Evolutionary conservation across 2,888 invertebrate species (phyloP), one percentile per base, ranked within the genome.

Genomic region (Watsonalla cultraria): DNA sequence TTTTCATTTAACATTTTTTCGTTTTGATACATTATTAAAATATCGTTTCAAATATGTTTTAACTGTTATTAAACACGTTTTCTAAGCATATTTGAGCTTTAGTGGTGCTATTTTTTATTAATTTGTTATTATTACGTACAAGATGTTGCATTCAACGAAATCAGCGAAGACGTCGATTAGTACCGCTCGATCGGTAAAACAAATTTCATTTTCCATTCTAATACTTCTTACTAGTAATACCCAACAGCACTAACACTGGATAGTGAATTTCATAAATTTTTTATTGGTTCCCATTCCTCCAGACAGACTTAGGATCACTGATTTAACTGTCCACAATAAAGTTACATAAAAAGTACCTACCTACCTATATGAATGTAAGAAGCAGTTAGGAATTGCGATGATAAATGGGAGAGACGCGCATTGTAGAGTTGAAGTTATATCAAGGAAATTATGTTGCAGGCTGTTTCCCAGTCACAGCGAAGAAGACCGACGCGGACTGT

Each of bases 121-220:
- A 52, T 53, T 54, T 52, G 45, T 51, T 53, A 24, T 24, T 24
- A 24, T 53, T 48, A 42, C 13, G 37, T 35, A 8, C 33, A 37
- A 46, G 47, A 55, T 46, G 35, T 62, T 62, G 58, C 54, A 54
- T 51, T 51, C 54, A 46, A 42, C 54, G 7, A 60, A 55, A 37
- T 54, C 60, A 15, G 58, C 64, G 45, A 76, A 74, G 61, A 74
- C 76, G 37, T 61, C 69, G 14, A 62, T 72, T 51, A 72, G 61
- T 61, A 64, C 67, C 9, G 59, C 63, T 0, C 72, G 59, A 76
- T 76, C 79, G 73, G 79, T 78, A 71, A 61, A 8, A 42, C 11
- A 42, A 11, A 42, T 11, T 24, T 24, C 24, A 24, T 1, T 11
- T 42, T 11, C 2, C 11, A 5, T 11, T 11, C 42, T 5, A 42